Evolutionary conservation across 2,797 vertebrate genomes (phyloP).

Genomic region (Hemitrygon akajei): DNA sequence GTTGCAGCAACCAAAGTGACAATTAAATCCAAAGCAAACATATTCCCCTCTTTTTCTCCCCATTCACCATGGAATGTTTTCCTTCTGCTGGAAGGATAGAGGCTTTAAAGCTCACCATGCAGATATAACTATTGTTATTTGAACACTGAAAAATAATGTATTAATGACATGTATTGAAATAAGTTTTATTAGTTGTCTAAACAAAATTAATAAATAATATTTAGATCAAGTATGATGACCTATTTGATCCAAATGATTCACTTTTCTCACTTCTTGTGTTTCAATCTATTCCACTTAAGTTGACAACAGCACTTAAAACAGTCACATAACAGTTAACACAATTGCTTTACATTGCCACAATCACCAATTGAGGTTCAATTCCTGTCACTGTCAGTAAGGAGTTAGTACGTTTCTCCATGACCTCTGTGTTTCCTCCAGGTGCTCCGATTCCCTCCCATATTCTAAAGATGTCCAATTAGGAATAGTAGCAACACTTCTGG

Average conservation of each 20-base stretch:
- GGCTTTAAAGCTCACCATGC: background rate
- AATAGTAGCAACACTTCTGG: no score
- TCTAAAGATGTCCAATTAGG: no score
- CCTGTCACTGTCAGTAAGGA: no score
- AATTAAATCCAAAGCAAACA: constrained; percentile 8
- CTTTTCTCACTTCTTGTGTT: no score
- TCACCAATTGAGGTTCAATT: no score
- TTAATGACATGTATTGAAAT: background rate
- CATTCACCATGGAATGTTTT: background rate
- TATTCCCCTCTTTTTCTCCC: background rate
- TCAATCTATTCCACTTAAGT: background rate
- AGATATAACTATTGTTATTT: background rate
- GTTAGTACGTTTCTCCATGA: no score
- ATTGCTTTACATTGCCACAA: no score
- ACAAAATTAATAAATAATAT: background rate
- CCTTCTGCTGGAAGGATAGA: background rate
- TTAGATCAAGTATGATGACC: background rate
- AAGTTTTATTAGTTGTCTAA: background rate
- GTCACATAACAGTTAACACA: no score
- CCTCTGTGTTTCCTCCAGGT: no score
- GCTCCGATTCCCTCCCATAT: no score
- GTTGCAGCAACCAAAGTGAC: background rate
- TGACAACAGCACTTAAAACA: background rate
- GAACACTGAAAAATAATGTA: background rate
- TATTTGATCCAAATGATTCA: background rate